These are phyloP conservation scores for Epinephelus lanceolatus DNA, from an alignment of 2,113 vertebrate species.

Conservation along the genomic window DNA sequence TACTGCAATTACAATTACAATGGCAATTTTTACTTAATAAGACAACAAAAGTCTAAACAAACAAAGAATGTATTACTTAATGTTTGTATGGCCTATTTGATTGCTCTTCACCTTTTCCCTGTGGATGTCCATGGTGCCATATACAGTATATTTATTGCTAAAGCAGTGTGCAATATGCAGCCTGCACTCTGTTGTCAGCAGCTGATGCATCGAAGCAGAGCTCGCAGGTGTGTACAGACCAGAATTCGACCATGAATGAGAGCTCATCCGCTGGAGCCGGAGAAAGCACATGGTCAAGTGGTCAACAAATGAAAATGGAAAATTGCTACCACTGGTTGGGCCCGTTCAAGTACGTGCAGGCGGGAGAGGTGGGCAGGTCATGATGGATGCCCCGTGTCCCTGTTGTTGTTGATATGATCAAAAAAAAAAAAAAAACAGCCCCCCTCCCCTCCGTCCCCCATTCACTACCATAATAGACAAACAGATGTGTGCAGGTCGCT, in stretches of 20 bases:
- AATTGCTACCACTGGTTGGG: conserved; percentile 85
- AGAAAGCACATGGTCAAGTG: conserved; percentile 87
- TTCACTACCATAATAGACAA: conserved; percentile 68
- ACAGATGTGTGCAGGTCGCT: conserved; percentile 66
- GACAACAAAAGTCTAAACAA: background rate
- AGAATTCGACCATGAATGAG: conserved; percentile 68
- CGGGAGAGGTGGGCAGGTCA: conserved; percentile 77
- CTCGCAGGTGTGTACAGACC: conserved; percentile 50
- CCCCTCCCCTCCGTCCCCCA: background rate
- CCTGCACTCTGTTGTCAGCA: conserved; percentile 28
- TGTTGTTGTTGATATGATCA: conserved; percentile 80
- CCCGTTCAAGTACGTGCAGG: conserved; percentile 78
- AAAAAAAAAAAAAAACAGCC: conserved; percentile 53
- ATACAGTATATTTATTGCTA: conserved; percentile 35
- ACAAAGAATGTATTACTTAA: background rate
- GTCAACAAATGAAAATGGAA: conserved; percentile 88
- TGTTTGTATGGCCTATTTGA: background rate
- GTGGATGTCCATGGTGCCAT: conserved; percentile 9
- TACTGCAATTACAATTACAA: no score
- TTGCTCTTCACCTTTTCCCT: background rate
- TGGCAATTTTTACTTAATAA: background rate
- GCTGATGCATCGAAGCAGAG: conserved; percentile 35
- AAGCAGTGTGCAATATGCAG: conserved; percentile 4
- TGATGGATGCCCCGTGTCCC: conserved; percentile 75
- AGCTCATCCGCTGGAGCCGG: conserved; percentile 73